A percentile compares a stretch with the other conserved stretches of the same genome.
phyloP scores from a whole-genome alignment of 2,888 invertebrate species.

The Hyalella azteca region DNA sequence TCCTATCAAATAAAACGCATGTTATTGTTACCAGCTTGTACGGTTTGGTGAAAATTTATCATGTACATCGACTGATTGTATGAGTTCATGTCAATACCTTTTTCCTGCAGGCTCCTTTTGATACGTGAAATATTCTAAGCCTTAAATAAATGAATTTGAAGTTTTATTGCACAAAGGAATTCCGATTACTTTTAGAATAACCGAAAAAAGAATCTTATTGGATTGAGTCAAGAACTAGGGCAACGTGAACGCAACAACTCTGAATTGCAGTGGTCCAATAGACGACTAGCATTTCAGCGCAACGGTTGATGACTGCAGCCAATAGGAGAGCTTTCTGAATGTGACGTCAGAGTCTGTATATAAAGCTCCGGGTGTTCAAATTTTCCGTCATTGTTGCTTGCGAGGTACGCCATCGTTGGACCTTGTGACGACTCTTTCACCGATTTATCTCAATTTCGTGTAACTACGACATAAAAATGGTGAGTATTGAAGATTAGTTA shows the following conservation, averaged over 20 bases:
- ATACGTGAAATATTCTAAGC: not conserved
- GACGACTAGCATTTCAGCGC: not conserved
- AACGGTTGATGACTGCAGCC: not conserved
- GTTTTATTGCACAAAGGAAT: not conserved
- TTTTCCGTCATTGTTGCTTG: not conserved
- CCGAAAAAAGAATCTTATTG: not conserved
- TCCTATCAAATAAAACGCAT: not conserved
- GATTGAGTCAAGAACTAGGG: not conserved
- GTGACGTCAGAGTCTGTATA: constrained; percentile 19
- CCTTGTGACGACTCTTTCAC: constrained; percentile 29
- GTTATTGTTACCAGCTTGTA: not conserved
- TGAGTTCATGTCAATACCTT: too few species aligned
- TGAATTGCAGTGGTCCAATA: not conserved
- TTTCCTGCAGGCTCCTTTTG: too few species aligned
- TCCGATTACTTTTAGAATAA: not conserved
- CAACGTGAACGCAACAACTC: not conserved
- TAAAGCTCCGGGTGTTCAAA: constrained; percentile 12
- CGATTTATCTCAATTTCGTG: not conserved
- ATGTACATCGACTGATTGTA: not conserved
- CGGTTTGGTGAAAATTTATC: not conserved
- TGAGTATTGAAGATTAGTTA: not conserved
- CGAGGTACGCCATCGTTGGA: constrained; percentile 30
- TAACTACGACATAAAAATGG: not conserved
- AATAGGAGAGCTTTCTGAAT: not conserved
- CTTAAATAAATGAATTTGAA: not conserved